Evolutionary conservation across 1,140 invertebrate genomes (phyloP).

Genomic region (Pogonomyrmex californicus): DNA sequence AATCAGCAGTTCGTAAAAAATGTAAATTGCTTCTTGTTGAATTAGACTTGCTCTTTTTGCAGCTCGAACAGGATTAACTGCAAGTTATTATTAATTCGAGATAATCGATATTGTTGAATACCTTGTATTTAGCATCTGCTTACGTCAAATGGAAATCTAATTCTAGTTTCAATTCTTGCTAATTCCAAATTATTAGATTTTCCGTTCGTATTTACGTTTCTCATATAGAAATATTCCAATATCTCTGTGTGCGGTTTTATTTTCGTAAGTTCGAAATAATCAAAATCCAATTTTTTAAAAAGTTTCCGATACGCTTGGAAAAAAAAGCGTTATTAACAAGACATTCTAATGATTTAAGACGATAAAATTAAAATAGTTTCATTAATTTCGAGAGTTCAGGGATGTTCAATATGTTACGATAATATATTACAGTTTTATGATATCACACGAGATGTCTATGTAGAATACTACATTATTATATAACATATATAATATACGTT

Average conservation of each 20-base stretch:
- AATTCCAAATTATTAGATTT: background rate
- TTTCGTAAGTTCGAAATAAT: background rate
- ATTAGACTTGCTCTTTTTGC: background rate
- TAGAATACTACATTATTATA: background rate
- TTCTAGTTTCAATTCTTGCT: background rate
- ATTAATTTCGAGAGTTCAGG: background rate
- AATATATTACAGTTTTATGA: background rate
- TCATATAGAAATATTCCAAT: background rate
- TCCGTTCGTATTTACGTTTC: background rate
- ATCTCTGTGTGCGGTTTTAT: background rate
- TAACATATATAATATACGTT: background rate
- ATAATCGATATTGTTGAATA: slow-evolving; percentile 1
- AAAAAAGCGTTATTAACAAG: background rate
- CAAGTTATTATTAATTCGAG: background rate
- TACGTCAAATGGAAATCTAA: background rate
- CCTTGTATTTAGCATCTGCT: background rate
- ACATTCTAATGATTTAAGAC: background rate
- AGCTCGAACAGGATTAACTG: background rate
- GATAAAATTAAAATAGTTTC: background rate
- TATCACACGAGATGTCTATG: background rate
- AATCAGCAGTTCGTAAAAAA: background rate
- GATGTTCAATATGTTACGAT: background rate
- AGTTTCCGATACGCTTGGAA: background rate
- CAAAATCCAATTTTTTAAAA: slow-evolving; percentile 1
- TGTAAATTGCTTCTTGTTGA: background rate